Evolutionary conservation across 2,888 invertebrate species (phyloP).

Genomic region (Ophion obscuratus): DNA sequence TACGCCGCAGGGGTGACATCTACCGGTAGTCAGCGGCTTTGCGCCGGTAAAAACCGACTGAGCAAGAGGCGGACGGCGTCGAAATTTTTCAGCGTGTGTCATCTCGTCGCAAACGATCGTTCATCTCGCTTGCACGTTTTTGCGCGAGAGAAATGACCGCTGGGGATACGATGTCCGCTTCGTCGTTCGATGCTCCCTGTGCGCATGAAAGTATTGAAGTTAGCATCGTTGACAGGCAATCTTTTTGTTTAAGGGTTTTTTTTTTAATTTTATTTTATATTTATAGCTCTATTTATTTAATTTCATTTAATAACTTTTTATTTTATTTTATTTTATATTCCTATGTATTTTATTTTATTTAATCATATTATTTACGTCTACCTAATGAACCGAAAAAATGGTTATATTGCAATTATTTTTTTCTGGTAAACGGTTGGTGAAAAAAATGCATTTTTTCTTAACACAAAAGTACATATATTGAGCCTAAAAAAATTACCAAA

Average conservation of each 20-base stretch:
- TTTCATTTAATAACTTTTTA: too few relatives aligned
- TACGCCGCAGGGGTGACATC: not conserved
- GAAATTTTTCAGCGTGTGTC: not conserved
- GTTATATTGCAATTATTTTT: too few relatives aligned
- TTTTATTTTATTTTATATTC: too few relatives aligned
- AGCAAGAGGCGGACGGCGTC: not conserved
- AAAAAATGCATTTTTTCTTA: too few relatives aligned
- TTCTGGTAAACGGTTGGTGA: too few relatives aligned
- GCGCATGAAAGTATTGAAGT: not conserved
- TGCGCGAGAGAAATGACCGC: not conserved
- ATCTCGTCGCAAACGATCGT: not conserved
- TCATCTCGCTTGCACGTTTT: not conserved
- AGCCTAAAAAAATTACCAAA: too few relatives aligned
- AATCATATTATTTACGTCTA: too few relatives aligned
- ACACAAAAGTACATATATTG: too few relatives aligned
- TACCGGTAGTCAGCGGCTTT: not conserved
- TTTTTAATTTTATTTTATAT: not conserved
- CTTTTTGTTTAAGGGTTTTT: not conserved
- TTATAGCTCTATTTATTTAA: too few relatives aligned
- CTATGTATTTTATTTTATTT: too few relatives aligned
- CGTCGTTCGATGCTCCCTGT: not conserved
- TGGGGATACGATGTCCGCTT: not conserved
- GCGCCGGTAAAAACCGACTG: not conserved
- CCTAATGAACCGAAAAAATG: too few relatives aligned
- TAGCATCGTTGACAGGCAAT: not conserved